Conservation (phyloP, 2,797 vertebrate genomes). For the Distichodus sexfasciatus region DNA sequence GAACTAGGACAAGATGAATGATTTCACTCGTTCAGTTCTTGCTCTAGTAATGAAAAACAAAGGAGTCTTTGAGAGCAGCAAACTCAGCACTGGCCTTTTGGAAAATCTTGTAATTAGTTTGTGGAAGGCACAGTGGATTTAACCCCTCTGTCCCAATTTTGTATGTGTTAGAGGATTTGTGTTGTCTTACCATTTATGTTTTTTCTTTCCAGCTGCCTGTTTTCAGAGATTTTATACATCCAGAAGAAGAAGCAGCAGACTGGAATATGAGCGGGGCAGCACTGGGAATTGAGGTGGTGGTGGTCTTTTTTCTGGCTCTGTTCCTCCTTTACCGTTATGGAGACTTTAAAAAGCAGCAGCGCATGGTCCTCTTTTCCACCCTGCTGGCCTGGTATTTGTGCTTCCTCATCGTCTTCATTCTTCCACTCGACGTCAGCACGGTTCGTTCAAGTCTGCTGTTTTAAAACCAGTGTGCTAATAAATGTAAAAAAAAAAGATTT, state of each 20-base stretch:
- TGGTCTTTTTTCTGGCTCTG: constrained; percentile 94
- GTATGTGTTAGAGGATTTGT: not conserved
- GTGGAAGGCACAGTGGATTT: not conserved
- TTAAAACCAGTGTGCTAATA: not conserved
- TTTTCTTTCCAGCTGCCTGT: not conserved
- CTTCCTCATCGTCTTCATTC: constrained; percentile 95
- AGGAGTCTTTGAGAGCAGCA: constrained; percentile 23
- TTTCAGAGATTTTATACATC: constrained; percentile 19
- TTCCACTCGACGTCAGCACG: constrained; percentile 95
- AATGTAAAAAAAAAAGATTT: not conserved
- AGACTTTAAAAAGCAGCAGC: constrained; percentile 94
- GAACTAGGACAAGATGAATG: not conserved
- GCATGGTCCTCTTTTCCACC: constrained; percentile 90
- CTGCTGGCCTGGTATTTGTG: constrained; percentile 97
- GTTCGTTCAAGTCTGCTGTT: constrained; percentile 69
- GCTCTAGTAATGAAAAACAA: constrained; percentile 44
- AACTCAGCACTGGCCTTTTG: not conserved
- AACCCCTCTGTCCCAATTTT: too few species aligned
- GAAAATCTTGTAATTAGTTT: not conserved
- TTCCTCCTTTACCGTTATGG: constrained; percentile 94
- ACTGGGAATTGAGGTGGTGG: constrained; percentile 88
- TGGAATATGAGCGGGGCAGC: constrained; percentile 92
- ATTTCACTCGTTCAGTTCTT: not conserved
- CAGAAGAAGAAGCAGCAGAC: constrained; percentile 17
- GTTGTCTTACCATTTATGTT: not conserved